These are phyloP conservation scores for Notodonta ziczac DNA, from an alignment of 2,888 invertebrate genomes.

Conservation along the genomic window DNA sequence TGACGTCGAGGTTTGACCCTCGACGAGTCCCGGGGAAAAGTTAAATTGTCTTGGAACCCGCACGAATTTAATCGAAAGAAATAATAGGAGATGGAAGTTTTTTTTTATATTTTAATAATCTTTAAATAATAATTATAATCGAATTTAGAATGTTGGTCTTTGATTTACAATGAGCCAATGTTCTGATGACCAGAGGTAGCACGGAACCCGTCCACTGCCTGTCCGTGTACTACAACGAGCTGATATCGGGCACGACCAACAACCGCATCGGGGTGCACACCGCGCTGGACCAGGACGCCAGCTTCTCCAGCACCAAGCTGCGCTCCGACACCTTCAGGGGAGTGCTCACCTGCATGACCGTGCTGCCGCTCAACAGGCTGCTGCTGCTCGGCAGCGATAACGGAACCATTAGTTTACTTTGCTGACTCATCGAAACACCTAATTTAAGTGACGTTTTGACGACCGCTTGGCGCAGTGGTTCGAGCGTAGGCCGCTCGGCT, in stretches of 20 bases:
- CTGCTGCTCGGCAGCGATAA: constrained; percentile 96
- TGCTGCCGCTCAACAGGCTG: constrained; percentile 95
- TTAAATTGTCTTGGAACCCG: too few relatives aligned
- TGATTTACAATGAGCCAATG: not conserved
- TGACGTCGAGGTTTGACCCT: too few relatives aligned
- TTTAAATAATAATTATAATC: too few relatives aligned
- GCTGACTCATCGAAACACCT: too few relatives aligned
- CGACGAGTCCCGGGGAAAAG: too few relatives aligned
- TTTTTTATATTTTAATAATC: too few relatives aligned
- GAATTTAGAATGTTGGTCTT: too few relatives aligned
- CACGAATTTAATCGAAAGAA: too few relatives aligned
- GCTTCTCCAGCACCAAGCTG: constrained; percentile 93
- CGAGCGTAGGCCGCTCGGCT: too few relatives aligned
- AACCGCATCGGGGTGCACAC: constrained; percentile 96
- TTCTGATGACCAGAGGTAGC: constrained; percentile 87
- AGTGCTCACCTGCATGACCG: constrained; percentile 94
- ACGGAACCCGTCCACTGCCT: constrained; percentile 97
- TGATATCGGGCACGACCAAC: constrained; percentile 96
- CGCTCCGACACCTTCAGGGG: constrained; percentile 96
- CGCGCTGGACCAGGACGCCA: constrained; percentile 87
- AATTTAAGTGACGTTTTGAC: too few relatives aligned
- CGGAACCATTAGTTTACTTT: constrained; percentile 92
- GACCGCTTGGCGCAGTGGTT: too few relatives aligned
- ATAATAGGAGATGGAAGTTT: too few relatives aligned
- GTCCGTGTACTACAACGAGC: constrained; percentile 90